These are phyloP conservation scores for Coracopsis vasa DNA, from an alignment of 2,113 vertebrate genomes.

Conservation along the genomic window DNA sequence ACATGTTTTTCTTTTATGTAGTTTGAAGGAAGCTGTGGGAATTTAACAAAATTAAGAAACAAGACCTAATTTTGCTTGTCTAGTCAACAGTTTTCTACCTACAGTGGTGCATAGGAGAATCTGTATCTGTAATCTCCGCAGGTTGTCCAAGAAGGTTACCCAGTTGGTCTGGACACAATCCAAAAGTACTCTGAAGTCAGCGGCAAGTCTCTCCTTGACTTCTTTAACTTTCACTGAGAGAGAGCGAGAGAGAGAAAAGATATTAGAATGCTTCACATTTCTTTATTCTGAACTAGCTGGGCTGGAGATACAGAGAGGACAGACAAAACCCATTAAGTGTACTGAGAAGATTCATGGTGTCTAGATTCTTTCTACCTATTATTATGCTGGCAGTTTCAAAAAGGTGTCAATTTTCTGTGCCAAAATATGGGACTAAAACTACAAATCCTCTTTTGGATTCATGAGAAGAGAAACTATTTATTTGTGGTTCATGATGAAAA, in stretches of 20 bases:
- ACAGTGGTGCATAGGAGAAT: not conserved
- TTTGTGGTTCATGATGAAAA: slow-evolving; percentile 58
- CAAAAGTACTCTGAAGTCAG: not conserved
- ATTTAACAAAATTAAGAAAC: not conserved
- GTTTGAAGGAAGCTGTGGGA: not conserved
- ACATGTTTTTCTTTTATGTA: not conserved
- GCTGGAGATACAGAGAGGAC: not conserved
- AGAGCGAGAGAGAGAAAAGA: not conserved
- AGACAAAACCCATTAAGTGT: slow-evolving; percentile 12
- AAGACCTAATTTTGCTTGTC: not conserved
- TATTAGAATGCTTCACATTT: not conserved
- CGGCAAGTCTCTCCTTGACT: not conserved
- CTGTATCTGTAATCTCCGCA: not conserved
- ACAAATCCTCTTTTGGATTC: slow-evolving; percentile 49
- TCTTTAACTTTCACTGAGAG: not conserved
- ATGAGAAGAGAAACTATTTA: slow-evolving; percentile 44
- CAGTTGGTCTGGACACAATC: not conserved
- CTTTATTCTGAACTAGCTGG: not conserved
- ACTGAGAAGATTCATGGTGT: slow-evolving; percentile 26
- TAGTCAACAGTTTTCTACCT: not conserved
- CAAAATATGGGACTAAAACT: slow-evolving; percentile 10
- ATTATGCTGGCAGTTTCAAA: slow-evolving; percentile 39
- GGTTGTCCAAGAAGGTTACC: not conserved
- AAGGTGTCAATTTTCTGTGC: slow-evolving; percentile 29
- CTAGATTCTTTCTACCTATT: slow-evolving; percentile 3